Percentiles rank a stretch among this genome's conserved stretches.
Evolutionary conservation across 2,113 vertebrate genomes (phyloP).

Genomic region (Andinoacara biseriatus): DNA sequence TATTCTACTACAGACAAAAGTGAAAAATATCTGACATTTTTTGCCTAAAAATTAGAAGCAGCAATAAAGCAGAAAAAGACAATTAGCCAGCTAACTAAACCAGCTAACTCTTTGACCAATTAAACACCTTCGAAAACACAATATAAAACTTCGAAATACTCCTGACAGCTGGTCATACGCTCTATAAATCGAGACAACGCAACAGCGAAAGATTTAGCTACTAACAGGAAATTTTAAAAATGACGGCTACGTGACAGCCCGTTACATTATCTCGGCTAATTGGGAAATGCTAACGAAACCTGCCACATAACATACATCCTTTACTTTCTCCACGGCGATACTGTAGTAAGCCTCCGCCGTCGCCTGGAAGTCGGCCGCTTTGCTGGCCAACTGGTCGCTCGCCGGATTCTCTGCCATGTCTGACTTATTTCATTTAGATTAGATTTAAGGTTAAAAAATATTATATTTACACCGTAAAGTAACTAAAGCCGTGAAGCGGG

Average conservation of each 20-base stretch:
- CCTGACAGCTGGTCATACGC: conserved; percentile 25
- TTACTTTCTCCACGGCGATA: conserved; percentile 80
- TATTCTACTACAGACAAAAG: background rate
- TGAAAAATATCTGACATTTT: background rate
- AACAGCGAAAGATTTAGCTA: background rate
- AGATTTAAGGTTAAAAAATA: background rate
- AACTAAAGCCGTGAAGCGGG: conserved; percentile 45
- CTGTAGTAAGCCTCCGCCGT: conserved; percentile 78
- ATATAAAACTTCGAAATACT: background rate
- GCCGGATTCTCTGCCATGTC: conserved; percentile 70
- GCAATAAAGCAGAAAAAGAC: too few species aligned
- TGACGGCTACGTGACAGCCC: conserved; percentile 1
- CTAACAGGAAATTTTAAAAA: background rate
- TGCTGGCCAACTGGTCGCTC: conserved; percentile 56
- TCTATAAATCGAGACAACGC: background rate
- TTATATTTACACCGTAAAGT: conserved; percentile 5
- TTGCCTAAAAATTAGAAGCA: background rate
- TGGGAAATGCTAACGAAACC: conserved; percentile 66
- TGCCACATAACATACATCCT: conserved; percentile 79
- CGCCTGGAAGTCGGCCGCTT: conserved; percentile 65
- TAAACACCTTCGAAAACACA: background rate
- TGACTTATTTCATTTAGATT: conserved; percentile 35
- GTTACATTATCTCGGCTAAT: conserved; percentile 45
- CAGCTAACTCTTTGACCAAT: conserved; percentile 17
- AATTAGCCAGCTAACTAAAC: background rate